Evolutionary conservation across 1,140 invertebrate genomes (phyloP), one percentile per base, ranked within the genome.

Genomic region (Batillaria attramentaria): DNA sequence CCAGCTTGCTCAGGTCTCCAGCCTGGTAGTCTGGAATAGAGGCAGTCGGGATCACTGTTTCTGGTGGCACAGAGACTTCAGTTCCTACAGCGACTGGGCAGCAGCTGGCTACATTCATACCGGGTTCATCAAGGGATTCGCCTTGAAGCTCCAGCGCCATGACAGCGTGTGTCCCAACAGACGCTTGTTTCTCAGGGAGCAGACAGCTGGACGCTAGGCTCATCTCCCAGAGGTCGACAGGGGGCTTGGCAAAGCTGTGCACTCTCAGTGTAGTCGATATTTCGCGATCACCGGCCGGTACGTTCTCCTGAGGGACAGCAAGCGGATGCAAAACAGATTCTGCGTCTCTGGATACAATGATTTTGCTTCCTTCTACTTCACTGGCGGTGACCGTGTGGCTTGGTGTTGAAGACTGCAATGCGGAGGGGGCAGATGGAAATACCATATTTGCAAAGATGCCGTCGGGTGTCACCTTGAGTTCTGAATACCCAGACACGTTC

Each of bases 61-160:
- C 57, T 31, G 33, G n/a, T 24, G 57, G 33, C 10, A 62, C 57
- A 31, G 57, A 62, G 24, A 62, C 24, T n/a, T 62, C 57, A 28
- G 57, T 18, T 28, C 57, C 8, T 0, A 62, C 57, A 8, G 57
- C n/a, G 24, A 62, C 24, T 20, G 57, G 57, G 24, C 57, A 24
- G 33, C 57, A 62, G 57, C 37, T 69, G 37, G 8, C 43, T 24
- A 69, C 18, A 8, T 69, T 24, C 43, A 42, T 0, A 41, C 24
- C 37, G 18, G 3, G 6, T 1, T 18, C 39, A 3, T 42, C 66
- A 20, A 20, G 5, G 20, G 18, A n/a, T 20, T 69, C 37, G 10
- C 66, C 66, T 20, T 37, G 24, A 13, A 69, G 37, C 24, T 69
- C 66, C 24, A 69, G 13, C 3, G 66, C 66, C 66, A 69, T 69